These are phyloP conservation scores for Drosophila paulistorum DNA, from an alignment of 1,140 invertebrate genomes.

Conservation along the genomic window DNA sequence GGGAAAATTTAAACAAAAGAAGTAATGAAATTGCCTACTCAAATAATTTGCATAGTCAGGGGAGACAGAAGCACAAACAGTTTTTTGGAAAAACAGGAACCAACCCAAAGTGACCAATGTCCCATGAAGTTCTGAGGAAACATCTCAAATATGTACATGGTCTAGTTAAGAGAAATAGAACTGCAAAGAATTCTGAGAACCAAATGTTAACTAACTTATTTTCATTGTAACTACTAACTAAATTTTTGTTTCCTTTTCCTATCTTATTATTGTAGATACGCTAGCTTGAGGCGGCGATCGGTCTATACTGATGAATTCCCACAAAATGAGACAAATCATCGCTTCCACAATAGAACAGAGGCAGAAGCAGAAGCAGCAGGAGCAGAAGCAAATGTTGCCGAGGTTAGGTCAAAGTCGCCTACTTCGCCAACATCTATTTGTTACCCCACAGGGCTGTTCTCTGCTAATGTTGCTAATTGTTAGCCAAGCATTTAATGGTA, in stretches of 20 bases:
- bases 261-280: neutral
- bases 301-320: constrained; percentile 1
- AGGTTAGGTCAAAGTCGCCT: constrained; percentile 28
- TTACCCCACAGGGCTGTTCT: constrained; percentile 28
- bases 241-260: neutral
- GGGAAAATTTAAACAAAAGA: too few relatives aligned
- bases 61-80: too few relatives aligned
- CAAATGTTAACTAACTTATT: neutral
- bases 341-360: constrained; percentile 11
- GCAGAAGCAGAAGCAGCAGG: constrained; percentile 37
- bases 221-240: too few relatives aligned
- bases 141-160: too few relatives aligned
- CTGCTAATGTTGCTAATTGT: constrained; percentile 74
- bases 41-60: neutral
- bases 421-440: constrained; percentile 19
- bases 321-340: neutral
- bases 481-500: constrained; percentile 75
- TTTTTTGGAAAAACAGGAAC: too few relatives aligned
- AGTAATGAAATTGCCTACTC: neutral
- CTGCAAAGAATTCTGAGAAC: too few relatives aligned
- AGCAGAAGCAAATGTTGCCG: constrained; percentile 23
- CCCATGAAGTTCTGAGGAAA: neutral
- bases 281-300: neutral
- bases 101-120: neutral
- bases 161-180: too few relatives aligned